Percentiles rank a stretch among this genome's conserved stretches.
phyloP scores from a whole-genome alignment of 2,113 vertebrate species.

The human region DNA sequence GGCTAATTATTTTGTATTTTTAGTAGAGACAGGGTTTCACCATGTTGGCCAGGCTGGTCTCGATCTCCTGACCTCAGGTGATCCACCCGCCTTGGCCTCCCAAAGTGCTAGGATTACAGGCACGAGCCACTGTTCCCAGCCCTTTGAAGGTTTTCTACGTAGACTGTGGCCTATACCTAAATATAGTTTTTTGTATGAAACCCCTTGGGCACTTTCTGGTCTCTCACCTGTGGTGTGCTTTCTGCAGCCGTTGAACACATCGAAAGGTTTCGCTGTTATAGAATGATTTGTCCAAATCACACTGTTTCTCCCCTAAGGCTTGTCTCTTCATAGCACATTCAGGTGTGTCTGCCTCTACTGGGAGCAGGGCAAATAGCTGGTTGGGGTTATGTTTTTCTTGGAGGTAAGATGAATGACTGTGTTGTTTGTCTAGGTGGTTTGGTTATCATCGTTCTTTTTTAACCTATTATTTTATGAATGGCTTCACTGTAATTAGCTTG shows the following conservation, averaged over 20 bases:
- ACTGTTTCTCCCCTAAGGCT: conserved; percentile 46
- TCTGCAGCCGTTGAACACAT: background rate
- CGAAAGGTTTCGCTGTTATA: background rate
- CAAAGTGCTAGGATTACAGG: no score
- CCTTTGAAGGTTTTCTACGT: background rate
- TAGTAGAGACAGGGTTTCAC: no score
- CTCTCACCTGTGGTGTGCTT: background rate
- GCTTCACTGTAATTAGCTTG: conserved; percentile 33
- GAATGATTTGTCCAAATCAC: background rate
- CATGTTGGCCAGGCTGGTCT: no score
- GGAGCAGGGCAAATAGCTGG: background rate
- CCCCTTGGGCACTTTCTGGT: background rate
- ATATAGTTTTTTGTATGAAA: background rate
- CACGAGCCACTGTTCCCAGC: no score
- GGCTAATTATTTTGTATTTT: no score
- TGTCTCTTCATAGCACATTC: conserved; percentile 33
- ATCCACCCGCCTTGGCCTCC: no score
- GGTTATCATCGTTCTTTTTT: conserved; percentile 36
- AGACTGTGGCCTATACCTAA: background rate
- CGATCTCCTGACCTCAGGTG: no score
- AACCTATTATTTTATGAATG: conserved; percentile 43
- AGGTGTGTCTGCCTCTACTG: conserved; percentile 7
- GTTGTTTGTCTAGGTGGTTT: conserved; percentile 57
- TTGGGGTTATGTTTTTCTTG: conserved; percentile 31
- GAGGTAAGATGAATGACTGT: background rate